A percentile compares a stretch with the other conserved stretches of the same genome.
phyloP scores from a whole-genome alignment of 2,797 vertebrate species.

The Channa striata region DNA sequence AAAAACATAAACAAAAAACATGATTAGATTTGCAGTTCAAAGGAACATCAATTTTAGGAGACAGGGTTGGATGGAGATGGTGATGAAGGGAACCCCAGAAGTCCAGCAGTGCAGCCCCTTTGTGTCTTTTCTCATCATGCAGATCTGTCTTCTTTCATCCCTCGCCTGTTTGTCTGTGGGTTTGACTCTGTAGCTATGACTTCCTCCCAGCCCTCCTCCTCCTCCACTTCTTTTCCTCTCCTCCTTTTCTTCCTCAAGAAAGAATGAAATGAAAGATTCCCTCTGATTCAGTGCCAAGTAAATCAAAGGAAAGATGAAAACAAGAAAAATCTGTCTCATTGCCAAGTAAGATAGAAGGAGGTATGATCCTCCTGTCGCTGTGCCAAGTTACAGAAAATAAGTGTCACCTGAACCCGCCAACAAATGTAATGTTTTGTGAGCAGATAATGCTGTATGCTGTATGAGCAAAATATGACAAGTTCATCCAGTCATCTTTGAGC shows the following conservation, averaged over 20 bases:
- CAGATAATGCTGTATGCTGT: conserved; percentile 21
- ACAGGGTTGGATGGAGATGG: conserved; percentile 15
- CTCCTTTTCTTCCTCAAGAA: not conserved
- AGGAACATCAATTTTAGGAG: not conserved
- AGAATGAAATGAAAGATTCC: conserved; percentile 1
- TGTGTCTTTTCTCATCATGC: conserved; percentile 33
- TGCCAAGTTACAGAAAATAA: conserved; percentile 28
- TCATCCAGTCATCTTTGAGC: conserved; percentile 5
- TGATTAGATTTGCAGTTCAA: not conserved
- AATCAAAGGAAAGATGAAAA: conserved; percentile 30
- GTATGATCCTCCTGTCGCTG: conserved; percentile 14
- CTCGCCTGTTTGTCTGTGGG: conserved; percentile 8
- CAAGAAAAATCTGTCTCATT: conserved; percentile 19
- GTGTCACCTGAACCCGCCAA: conserved; percentile 16
- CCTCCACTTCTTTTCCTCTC: too few species aligned
- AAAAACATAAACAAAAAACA: too few species aligned
- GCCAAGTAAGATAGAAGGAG: conserved; percentile 42
- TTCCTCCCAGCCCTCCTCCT: not conserved
- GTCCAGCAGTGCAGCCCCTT: conserved; percentile 37
- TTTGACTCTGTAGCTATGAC: conserved; percentile 24
- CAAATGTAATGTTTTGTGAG: conserved; percentile 30
- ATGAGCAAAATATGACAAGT: conserved; percentile 16
- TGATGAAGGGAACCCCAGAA: conserved; percentile 38
- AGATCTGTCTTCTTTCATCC: conserved; percentile 9
- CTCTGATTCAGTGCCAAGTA: conserved; percentile 50